Percentiles rank a stretch among this genome's conserved stretches.
phyloP scores from a whole-genome alignment of 1,140 invertebrate genomes.

The Aphidius ervi region DNA sequence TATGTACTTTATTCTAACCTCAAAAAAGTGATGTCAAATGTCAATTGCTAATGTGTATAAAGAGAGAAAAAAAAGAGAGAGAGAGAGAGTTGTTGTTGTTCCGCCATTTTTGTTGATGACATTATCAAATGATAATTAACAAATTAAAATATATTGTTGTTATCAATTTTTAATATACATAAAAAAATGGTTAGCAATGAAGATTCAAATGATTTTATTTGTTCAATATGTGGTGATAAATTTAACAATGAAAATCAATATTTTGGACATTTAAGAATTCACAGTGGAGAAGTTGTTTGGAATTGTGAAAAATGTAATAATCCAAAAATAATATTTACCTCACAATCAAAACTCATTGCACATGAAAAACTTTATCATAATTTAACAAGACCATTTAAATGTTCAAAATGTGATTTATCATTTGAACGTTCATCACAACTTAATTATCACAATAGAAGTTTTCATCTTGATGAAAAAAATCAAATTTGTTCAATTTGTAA shows the following conservation, averaged over 20 bases:
- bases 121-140: too few relatives aligned
- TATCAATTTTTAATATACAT: too few relatives aligned
- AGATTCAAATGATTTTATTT: constrained; percentile 26
- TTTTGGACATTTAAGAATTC: constrained; percentile 36
- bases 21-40: too few relatives aligned
- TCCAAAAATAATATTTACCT: constrained; percentile 27
- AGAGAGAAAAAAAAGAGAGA: too few relatives aligned
- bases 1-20: too few relatives aligned
- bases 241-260: constrained; percentile 37
- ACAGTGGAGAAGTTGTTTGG: constrained; percentile 34
- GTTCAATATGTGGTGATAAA: constrained; percentile 31
- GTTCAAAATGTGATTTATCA: constrained; percentile 35
- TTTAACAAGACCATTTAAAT: constrained; percentile 36
- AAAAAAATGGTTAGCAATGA: background rate
- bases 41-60: too few relatives aligned
- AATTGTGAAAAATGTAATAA: constrained; percentile 32
- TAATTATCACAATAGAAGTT: constrained; percentile 41
- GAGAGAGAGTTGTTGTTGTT: too few relatives aligned
- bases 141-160: too few relatives aligned
- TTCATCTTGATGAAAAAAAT: constrained; percentile 43
- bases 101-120: too few relatives aligned
- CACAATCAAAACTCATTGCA: constrained; percentile 26
- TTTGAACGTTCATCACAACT: constrained; percentile 44
- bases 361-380: constrained; percentile 29
- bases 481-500: constrained; percentile 45